These are phyloP conservation scores for Mixornis gularis DNA, from an alignment of 2,113 vertebrate species.

Conservation along the genomic window DNA sequence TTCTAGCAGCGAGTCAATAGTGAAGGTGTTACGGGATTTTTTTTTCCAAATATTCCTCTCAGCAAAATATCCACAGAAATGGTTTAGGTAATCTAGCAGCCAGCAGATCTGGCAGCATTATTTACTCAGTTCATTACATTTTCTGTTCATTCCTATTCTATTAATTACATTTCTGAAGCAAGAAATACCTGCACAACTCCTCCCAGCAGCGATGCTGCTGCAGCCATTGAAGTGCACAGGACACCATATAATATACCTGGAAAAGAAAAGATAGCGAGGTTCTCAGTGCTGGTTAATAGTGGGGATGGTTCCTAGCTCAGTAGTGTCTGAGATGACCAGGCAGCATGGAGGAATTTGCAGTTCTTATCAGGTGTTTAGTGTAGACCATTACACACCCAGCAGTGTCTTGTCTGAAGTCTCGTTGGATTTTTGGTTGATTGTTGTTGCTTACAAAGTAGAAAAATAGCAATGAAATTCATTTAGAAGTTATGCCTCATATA, in stretches of 20 bases:
- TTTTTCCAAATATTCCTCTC: not conserved
- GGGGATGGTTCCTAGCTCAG: not conserved
- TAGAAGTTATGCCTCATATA: not conserved
- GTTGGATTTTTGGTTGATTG: not conserved
- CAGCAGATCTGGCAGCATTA: not conserved
- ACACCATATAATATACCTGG: constrained; percentile 80
- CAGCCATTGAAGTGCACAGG: constrained; percentile 81
- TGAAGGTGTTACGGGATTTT: not conserved
- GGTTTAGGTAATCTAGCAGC: not conserved
- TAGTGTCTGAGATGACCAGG: not conserved
- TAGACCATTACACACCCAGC: not conserved
- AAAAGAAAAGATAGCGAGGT: not conserved
- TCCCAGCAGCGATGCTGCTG: constrained; percentile 78
- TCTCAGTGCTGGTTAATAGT: not conserved
- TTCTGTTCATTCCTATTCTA: not conserved
- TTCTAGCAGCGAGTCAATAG: not conserved
- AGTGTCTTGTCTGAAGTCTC: fast-evolving
- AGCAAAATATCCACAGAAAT: not conserved
- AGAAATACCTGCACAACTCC: constrained; percentile 78
- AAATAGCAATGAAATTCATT: not conserved
- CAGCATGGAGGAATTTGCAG: not conserved
- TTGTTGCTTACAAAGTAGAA: not conserved
- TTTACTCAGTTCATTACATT: not conserved
- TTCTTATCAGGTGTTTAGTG: not conserved
- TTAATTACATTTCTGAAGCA: not conserved